Percentiles rank a stretch among this genome's conserved stretches.
phyloP scores from a whole-genome alignment of 2,113 vertebrate genomes.

The Euleptes europaea region DNA sequence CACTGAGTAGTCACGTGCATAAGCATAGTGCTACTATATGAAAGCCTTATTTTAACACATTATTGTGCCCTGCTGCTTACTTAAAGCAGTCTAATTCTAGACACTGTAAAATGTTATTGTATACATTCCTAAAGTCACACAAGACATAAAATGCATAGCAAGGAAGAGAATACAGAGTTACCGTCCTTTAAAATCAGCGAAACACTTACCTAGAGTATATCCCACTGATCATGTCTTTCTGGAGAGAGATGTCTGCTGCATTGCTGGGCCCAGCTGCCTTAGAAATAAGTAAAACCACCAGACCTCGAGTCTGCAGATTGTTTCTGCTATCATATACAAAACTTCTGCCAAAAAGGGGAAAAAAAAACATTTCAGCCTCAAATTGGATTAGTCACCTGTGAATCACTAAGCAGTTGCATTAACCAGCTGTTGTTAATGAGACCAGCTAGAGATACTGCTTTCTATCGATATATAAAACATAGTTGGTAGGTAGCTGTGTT shows the following conservation, averaged over 20 bases:
- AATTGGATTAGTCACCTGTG: too few relatives aligned
- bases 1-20: not conserved
- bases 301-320: slow-evolving; percentile 91
- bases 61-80: not conserved
- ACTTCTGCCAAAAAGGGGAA: slow-evolving; percentile 75
- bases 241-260: slow-evolving; percentile 64
- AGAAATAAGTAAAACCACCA: slow-evolving; percentile 91
- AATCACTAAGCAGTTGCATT: too few relatives aligned
- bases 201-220: slow-evolving; percentile 92
- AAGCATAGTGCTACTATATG: not conserved
- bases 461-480: too few relatives aligned
- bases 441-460: too few relatives aligned
- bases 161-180: too few relatives aligned
- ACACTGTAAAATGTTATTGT: too few relatives aligned
- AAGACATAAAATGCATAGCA: too few relatives aligned
- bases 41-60: not conserved
- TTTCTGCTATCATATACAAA: slow-evolving; percentile 89
- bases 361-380: slow-evolving; percentile 1
- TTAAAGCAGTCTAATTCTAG: not conserved
- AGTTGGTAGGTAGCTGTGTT: too few relatives aligned
- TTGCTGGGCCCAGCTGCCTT: slow-evolving; percentile 91
- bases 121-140: too few relatives aligned
- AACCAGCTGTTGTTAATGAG: too few relatives aligned
- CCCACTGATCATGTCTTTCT: slow-evolving; percentile 91
- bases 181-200: not conserved